Percentiles rank a stretch among this genome's conserved stretches.
Conservation (phyloP, 2,888 invertebrate species). For the Volucella inanis region DNA sequence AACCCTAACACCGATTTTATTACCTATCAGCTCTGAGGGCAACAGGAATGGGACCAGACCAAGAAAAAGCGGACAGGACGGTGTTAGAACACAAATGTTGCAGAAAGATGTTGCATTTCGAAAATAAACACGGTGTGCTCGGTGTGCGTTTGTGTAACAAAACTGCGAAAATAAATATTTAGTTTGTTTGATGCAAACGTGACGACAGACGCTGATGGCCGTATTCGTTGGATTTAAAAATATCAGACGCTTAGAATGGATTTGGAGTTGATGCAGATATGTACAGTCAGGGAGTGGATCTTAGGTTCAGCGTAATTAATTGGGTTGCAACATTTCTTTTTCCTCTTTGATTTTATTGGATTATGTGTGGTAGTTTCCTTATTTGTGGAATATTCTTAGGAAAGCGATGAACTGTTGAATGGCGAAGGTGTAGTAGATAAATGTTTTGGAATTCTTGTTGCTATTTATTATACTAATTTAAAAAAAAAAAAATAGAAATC, state of each 20-base stretch:
- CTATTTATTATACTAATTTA: too few relatives aligned
- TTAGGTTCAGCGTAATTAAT: neutral
- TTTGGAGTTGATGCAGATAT: slow-evolving; percentile 5
- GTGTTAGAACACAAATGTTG: slow-evolving; percentile 68
- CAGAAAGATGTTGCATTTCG: slow-evolving; percentile 68
- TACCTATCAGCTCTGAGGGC: slow-evolving; percentile 44
- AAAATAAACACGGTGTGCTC: slow-evolving; percentile 62
- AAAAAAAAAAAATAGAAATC: too few relatives aligned
- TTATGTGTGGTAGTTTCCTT: neutral
- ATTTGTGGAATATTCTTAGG: too few relatives aligned
- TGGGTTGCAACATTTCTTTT: neutral
- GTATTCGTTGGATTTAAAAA: slow-evolving; percentile 10
- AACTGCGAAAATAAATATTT: slow-evolving; percentile 71
- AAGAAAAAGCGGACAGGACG: neutral
- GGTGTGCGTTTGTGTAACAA: slow-evolving; percentile 57
- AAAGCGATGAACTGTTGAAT: too few relatives aligned
- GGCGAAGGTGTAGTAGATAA: too few relatives aligned
- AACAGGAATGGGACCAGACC: neutral
- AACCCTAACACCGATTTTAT: slow-evolving; percentile 61
- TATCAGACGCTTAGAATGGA: slow-evolving; percentile 33
- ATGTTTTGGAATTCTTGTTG: too few relatives aligned
- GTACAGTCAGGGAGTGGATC: slow-evolving; percentile 8
- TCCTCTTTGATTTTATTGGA: neutral
- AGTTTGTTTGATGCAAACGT: slow-evolving; percentile 54
- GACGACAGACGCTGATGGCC: slow-evolving; percentile 59